A percentile compares a stretch with the other conserved stretches of the same genome.
phyloP scores from a whole-genome alignment of 1,140 invertebrate species.

The Oncopeltus fasciatus region DNA sequence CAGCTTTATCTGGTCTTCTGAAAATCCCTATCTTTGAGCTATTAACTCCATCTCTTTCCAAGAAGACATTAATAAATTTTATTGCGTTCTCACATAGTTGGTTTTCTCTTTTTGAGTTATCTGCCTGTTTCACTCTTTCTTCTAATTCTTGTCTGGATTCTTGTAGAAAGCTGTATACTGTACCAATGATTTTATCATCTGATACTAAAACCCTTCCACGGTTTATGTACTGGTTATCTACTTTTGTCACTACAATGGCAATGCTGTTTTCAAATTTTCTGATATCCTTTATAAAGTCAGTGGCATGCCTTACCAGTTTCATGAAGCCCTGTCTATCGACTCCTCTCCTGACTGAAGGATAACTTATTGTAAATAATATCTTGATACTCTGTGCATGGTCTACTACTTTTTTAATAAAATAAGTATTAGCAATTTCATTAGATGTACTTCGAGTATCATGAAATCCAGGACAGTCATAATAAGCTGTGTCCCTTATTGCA shows the following conservation, averaged over 20 bases:
- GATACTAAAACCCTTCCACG: neutral
- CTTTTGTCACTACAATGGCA: slow-evolving; percentile 22
- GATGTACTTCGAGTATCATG: slow-evolving; percentile 18
- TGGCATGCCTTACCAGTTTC: neutral
- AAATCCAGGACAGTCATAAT: slow-evolving; percentile 24
- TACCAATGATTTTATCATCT: neutral
- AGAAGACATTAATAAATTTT: neutral
- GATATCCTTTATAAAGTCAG: slow-evolving; percentile 16
- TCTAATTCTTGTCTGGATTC: neutral
- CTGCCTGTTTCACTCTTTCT: neutral
- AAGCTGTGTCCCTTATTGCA: neutral
- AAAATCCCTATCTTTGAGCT: neutral
- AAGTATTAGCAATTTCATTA: slow-evolving; percentile 20
- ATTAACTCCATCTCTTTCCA: neutral
- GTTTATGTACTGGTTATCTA: slow-evolving; percentile 1
- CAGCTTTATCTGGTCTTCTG: neutral
- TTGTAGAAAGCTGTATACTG: neutral
- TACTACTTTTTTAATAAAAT: slow-evolving; percentile 19
- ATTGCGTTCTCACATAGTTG: neutral
- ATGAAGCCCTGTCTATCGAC: neutral
- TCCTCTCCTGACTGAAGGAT: neutral
- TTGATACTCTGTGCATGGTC: neutral
- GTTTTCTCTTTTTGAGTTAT: neutral
- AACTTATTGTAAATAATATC: neutral
- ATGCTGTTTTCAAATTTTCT: slow-evolving; percentile 16